These are phyloP conservation scores for Gastracanthus pulcherrimus DNA, from an alignment of 2,888 invertebrate species.

Conservation along the genomic window DNA sequence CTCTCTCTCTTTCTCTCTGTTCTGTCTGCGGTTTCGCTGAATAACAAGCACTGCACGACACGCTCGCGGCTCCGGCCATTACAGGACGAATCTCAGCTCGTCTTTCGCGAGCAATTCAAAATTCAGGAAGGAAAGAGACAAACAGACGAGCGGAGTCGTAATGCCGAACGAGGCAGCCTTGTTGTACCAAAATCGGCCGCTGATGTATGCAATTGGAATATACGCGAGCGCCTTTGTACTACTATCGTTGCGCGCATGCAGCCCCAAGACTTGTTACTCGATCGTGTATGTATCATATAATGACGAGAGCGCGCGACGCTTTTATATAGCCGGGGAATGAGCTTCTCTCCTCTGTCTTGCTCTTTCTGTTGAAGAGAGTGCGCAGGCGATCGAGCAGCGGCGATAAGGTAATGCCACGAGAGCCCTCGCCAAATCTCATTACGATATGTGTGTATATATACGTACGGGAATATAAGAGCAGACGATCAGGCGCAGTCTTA, in stretches of 20 bases:
- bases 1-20: neutral
- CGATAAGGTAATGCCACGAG: slow-evolving; percentile 70
- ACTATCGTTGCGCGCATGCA: too few relatives aligned
- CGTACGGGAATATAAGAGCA: neutral
- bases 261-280: neutral
- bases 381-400: neutral
- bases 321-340: neutral
- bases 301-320: slow-evolving; percentile 16
- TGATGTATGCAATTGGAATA: slow-evolving; percentile 39
- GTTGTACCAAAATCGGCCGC: slow-evolving; percentile 33
- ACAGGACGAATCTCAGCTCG: neutral
- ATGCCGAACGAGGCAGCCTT: too few relatives aligned
- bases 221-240: neutral
- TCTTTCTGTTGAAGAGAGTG: too few relatives aligned
- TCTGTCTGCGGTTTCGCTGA: slow-evolving; percentile 30
- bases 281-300: slow-evolving; percentile 6
- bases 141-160: neutral
- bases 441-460: slow-evolving; percentile 2
- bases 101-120: slow-evolving; percentile 21
- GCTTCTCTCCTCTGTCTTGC: too few relatives aligned
- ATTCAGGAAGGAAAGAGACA: slow-evolving; percentile 43
- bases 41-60: slow-evolving; percentile 37
- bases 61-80: neutral
- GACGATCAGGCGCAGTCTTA: neutral
- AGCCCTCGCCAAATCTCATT: neutral